Evolutionary conservation across 2,888 invertebrate genomes (phyloP).

Genomic region (Diaphora mendica): DNA sequence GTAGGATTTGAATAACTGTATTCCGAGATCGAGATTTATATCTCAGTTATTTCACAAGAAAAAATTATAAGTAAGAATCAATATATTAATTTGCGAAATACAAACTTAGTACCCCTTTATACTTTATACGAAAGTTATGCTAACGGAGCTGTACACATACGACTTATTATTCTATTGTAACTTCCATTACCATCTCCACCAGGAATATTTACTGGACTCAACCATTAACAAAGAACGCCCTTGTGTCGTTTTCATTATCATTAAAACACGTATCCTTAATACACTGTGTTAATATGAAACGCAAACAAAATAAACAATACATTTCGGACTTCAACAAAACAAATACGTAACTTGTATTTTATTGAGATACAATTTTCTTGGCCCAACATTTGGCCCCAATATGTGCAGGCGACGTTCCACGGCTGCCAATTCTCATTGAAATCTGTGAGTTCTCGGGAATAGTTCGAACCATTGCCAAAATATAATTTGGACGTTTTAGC

Average conservation of each 20-base stretch:
- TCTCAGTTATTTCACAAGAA: neutral
- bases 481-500: constrained; percentile 56
- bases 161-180: neutral
- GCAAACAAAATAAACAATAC: neutral
- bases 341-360: constrained; percentile 18
- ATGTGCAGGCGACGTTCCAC: constrained; percentile 36
- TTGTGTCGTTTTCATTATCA: neutral
- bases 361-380: constrained; percentile 41
- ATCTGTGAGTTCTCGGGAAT: constrained; percentile 38
- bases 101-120: no score
- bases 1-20: constrained; percentile 6
- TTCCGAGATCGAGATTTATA: neutral
- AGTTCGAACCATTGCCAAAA: constrained; percentile 47
- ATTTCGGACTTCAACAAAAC: neutral
- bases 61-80: no score
- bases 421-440: constrained; percentile 54
- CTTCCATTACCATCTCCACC: neutral
- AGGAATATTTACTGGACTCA: neutral
- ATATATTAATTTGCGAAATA: no score
- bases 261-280: neutral
- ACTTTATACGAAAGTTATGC: no score
- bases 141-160: neutral
- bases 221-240: neutral
- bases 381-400: constrained; percentile 44
- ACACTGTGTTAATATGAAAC: neutral